Evolutionary conservation across 2,888 invertebrate genomes (phyloP).

Genomic region (Drosophila atroscutellata): DNA sequence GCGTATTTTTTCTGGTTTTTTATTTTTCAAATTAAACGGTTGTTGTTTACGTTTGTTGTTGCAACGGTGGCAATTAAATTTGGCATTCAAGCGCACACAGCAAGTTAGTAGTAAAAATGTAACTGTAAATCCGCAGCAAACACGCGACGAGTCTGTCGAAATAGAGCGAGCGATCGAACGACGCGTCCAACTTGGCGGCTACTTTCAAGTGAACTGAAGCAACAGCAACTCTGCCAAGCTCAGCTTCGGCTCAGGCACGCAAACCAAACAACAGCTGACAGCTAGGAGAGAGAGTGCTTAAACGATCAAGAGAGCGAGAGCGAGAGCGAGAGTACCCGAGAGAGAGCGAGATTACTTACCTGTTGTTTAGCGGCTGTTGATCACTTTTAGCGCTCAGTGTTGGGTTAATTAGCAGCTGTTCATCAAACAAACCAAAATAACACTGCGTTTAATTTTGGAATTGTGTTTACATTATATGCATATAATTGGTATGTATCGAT

Average conservation of each 20-base stretch:
- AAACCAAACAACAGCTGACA: slow-evolving; percentile 43
- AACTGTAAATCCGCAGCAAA: slow-evolving; percentile 64
- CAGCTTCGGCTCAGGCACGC: slow-evolving; percentile 32
- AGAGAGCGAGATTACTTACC: not conserved
- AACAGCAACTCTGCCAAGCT: slow-evolving; percentile 24
- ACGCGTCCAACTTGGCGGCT: slow-evolving; percentile 61
- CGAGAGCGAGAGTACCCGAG: slow-evolving; percentile 1
- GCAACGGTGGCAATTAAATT: slow-evolving; percentile 69
- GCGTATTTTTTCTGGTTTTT: slow-evolving; percentile 22
- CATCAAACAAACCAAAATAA: slow-evolving; percentile 16
- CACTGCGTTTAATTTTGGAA: slow-evolving; percentile 1
- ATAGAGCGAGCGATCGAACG: slow-evolving; percentile 12
- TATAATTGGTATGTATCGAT: not conserved
- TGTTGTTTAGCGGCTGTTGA: slow-evolving; percentile 12
- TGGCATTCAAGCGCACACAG: slow-evolving; percentile 79
- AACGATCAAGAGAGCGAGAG: slow-evolving; percentile 7
- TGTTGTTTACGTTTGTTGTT: slow-evolving; percentile 28
- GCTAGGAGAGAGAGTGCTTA: slow-evolving; percentile 1
- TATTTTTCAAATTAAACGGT: slow-evolving; percentile 56
- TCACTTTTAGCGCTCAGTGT: slow-evolving; percentile 49
- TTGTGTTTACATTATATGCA: not conserved
- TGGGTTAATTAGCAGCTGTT: slow-evolving; percentile 44
- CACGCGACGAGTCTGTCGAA: slow-evolving; percentile 14
- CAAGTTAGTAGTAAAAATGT: slow-evolving; percentile 54
- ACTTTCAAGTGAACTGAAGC: slow-evolving; percentile 57